Evolutionary conservation across 1,140 invertebrate species (phyloP), one percentile per base, ranked within the genome.

Genomic region (Fopius arisanus): DNA sequence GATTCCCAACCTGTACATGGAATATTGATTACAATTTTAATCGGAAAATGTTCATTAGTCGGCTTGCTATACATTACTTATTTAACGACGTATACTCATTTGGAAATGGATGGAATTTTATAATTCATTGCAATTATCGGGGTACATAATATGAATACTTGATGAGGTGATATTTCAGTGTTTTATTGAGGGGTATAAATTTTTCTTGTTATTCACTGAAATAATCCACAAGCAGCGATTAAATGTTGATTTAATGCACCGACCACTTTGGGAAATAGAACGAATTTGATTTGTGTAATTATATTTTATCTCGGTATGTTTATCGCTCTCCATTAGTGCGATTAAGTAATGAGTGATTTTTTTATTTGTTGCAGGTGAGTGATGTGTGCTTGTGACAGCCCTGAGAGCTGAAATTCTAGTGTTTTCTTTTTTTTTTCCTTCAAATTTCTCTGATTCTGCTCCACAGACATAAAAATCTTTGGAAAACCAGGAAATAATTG

Each of bases 11-110:
- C 69, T 16, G 43, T 51, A 12, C 43, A 51, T 62, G 31, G 69
- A 63, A 70, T 70, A 70, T 70, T 70, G 54, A 70, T 70, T 70
- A 63, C 48, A 70, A 70, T 70, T 70, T 70, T 70, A 70, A 70
- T 70, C 16, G 54, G 33, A 26, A 31, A 70, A 7, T 51, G 69
- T 70, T 70, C 69, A 70, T 70, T 70, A 70, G 69, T 37, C 54
- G 16, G 37, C 19, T 26, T n/a, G 9, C 16, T 29, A 70, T 51
- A 37, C 69, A 70, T 70, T 63, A 70, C 62, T 70, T 70, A 70
- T 70, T 70, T 70, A 62, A 70, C 29, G 31, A 63, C 69, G 37
- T 21, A 51, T 51, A 51, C 43, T 33, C 29, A 70, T 37, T 31
- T 9, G 23, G 28, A 19, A 70, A 70, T 70, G 54, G 26, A 51